Evolutionary conservation across 2,797 vertebrate genomes (phyloP), one percentile per base, ranked within the genome.

Genomic region (Gymnoscopelus braueri): DNA sequence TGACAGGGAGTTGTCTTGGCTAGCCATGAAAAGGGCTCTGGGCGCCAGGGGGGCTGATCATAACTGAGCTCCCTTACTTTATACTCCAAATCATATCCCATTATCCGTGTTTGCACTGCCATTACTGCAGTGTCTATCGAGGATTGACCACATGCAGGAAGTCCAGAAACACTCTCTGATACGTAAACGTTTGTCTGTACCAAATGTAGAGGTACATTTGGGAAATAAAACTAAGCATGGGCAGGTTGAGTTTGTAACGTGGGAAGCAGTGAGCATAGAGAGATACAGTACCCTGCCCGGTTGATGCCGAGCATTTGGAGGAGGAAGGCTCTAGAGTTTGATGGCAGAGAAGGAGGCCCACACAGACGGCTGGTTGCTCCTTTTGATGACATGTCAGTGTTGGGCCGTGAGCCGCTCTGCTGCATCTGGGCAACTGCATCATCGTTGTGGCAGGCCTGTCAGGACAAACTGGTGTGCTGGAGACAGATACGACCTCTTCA

Each of bases 391-490:
- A 83, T 93, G 95, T 94, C 94, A 93, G 86, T 85, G 89, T 93
- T 91, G 91, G 93, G 95, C 96, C 92, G 95, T 95, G 94, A 94
- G 95, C 95, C 91, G 95, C 95, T 94, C 92, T 92, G 91, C 91
- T 87, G 82, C 91, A 90, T 92, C 88, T 91, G 92, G 94, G 88
- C 92, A 92, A 95, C 91, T 91, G 93, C 92, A 93, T 95, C 93
- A 97, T 97, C 93, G 86, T 92, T 95, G 94, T 97, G 95, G 94
- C 96, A 96, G 92, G 93, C 90, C 94, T 97, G 96, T 97, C 96
- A 96, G 94, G 94, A 94, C 91, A 93, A 92, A 89, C 94, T 94
- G 94, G 88, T 90, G 91, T 79, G 94, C 92, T 84, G 82, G 92
- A 90, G 87, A 94, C 91, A 84, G 84, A 92, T 93, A 89, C 89